A percentile compares a stretch with the other conserved stretches of the same genome.
Evolutionary conservation across 2,113 vertebrate species (phyloP).

Genomic region (Chitala chitala): DNA sequence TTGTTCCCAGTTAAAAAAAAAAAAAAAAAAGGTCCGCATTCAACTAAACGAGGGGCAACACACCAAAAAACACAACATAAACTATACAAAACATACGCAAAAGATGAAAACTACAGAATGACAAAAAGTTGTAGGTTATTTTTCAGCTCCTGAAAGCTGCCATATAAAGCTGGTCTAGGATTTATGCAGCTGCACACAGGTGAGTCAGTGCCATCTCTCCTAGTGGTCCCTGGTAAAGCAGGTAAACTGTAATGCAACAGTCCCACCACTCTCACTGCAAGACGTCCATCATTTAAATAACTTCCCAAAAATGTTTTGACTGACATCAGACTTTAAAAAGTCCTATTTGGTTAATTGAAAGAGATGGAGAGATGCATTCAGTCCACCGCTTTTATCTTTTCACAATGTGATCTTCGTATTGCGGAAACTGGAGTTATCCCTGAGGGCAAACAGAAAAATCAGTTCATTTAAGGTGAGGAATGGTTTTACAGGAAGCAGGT

Average conservation of each 20-base stretch:
- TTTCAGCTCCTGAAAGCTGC: not conserved
- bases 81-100: not conserved
- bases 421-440: conserved; percentile 68
- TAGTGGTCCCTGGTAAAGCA: not conserved
- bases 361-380: not conserved
- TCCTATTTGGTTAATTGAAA: not conserved
- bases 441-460: conserved; percentile 32
- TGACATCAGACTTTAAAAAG: not conserved
- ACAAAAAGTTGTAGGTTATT: not conserved
- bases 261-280: not conserved
- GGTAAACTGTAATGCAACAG: not conserved
- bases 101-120: not conserved
- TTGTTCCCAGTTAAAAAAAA: too few species aligned
- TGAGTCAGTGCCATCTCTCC: not conserved
- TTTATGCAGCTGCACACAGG: not conserved
- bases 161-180: not conserved
- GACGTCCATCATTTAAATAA: not conserved
- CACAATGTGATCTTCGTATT: conserved; percentile 65
- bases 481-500: not conserved
- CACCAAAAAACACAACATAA: not conserved
- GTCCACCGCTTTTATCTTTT: conserved; percentile 6
- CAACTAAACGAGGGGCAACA: not conserved
- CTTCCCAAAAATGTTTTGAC: not conserved
- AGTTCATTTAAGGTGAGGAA: not conserved
- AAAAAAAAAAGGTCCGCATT: too few species aligned